A percentile compares a stretch with the other conserved stretches of the same genome.
phyloP scores from a whole-genome alignment of 2,797 vertebrate species.

The Poliocrania exsul region DNA sequence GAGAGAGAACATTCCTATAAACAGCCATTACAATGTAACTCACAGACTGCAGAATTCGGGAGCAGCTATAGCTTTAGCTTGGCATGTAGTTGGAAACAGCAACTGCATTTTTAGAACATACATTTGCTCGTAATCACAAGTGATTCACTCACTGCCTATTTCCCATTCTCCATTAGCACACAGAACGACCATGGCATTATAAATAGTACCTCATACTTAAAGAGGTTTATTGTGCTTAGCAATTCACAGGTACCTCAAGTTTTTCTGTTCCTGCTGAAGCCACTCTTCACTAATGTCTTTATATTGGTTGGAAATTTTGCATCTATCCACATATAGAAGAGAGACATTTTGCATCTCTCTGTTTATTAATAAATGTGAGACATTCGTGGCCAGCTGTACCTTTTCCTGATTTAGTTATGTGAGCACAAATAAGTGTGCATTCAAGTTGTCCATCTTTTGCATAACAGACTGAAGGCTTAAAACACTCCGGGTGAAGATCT shows the following conservation, averaged over 20 bases:
- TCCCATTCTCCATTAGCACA: neutral
- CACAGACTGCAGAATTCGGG: neutral
- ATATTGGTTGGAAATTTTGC: neutral
- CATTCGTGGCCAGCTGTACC: neutral
- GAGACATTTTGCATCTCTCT: neutral
- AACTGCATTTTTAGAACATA: neutral
- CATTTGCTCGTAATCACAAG: neutral
- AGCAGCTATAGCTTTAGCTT: neutral
- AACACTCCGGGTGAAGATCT: neutral
- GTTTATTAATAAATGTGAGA: neutral
- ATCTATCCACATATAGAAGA: neutral
- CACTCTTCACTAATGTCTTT: neutral
- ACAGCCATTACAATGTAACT: neutral
- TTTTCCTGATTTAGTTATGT: neutral
- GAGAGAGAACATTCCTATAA: neutral
- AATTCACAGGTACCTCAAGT: neutral
- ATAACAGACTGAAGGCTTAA: neutral
- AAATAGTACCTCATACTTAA: neutral
- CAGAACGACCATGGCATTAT: neutral
- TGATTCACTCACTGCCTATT: neutral
- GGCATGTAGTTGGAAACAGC: neutral
- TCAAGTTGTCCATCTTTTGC: neutral
- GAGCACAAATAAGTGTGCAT: neutral
- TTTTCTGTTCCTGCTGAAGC: neutral
- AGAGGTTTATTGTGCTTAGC: neutral